Evolutionary conservation across 2,113 vertebrate species (phyloP).

Genomic region (Archilochus colubris): DNA sequence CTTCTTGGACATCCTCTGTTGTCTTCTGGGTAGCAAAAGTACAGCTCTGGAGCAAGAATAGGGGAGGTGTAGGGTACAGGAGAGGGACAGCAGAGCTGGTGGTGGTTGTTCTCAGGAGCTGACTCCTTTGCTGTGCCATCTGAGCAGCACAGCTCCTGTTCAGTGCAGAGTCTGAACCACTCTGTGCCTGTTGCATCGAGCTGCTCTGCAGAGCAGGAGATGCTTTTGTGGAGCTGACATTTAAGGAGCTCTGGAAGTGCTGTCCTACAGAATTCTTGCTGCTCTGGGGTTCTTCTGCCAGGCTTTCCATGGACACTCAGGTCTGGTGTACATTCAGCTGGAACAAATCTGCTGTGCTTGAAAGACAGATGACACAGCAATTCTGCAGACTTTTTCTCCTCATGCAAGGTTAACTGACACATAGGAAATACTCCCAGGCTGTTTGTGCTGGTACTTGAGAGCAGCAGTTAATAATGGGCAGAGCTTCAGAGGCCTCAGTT

Average conservation of each 20-base stretch:
- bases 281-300: background rate
- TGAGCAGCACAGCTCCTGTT: accelerated
- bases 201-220: background rate
- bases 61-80: background rate
- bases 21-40: background rate
- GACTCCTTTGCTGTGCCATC: accelerated
- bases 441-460: background rate
- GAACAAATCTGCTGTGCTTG: background rate
- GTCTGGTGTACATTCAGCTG: background rate
- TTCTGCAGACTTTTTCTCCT: background rate
- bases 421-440: background rate
- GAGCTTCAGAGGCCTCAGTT: background rate
- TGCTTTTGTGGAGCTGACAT: background rate
- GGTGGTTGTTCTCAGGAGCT: background rate
- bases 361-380: background rate
- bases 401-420: background rate
- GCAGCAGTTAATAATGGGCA: background rate
- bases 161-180: background rate
- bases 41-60: background rate
- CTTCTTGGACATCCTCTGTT: background rate
- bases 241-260: background rate
- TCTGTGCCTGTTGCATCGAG: background rate
- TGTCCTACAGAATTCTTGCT: background rate
- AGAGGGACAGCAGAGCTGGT: background rate
- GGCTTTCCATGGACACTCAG: background rate